Conservation (phyloP, 2,113 vertebrate genomes). For the Rhinogobius similis region DNA sequence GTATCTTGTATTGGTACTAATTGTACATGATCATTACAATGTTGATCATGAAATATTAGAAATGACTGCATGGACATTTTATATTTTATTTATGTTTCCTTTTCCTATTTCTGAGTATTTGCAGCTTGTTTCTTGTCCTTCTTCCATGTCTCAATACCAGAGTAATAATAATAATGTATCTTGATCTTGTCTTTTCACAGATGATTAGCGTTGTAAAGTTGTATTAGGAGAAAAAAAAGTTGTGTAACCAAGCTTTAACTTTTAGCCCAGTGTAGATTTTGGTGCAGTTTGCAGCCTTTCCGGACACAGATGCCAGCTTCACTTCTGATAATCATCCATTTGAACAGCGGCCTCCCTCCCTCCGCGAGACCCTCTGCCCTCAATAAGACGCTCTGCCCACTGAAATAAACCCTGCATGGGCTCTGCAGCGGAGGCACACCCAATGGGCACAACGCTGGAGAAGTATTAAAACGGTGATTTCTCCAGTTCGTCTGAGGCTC, state of each 20-base stretch:
- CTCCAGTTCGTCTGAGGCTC: slow-evolving; percentile 18
- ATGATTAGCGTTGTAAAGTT: neutral
- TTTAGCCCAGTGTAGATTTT: slow-evolving; percentile 5
- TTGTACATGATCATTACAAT: no score
- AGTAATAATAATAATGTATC: no score
- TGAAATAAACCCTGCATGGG: slow-evolving; percentile 49
- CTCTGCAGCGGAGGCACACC: slow-evolving; percentile 31
- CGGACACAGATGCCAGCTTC: slow-evolving; percentile 19
- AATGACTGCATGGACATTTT: no score
- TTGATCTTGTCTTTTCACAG: neutral
- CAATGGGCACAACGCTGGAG: slow-evolving; percentile 34
- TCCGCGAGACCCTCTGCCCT: slow-evolving; percentile 36
- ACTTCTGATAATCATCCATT: slow-evolving; percentile 51
- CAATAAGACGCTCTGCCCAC: slow-evolving; percentile 45
- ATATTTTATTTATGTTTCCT: no score
- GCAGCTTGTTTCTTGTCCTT: neutral
- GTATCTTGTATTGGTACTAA: no score
- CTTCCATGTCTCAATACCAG: neutral
- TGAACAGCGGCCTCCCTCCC: slow-evolving; percentile 36
- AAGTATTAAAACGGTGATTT: slow-evolving; percentile 17
- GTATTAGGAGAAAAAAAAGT: neutral
- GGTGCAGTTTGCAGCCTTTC: slow-evolving; percentile 31
- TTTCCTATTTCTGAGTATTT: no score
- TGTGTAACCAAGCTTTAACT: neutral
- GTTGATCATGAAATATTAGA: no score